Base-by-base conservation (phyloP, 2,888 invertebrate genomes). In the Amphipyra berbera region DNA sequence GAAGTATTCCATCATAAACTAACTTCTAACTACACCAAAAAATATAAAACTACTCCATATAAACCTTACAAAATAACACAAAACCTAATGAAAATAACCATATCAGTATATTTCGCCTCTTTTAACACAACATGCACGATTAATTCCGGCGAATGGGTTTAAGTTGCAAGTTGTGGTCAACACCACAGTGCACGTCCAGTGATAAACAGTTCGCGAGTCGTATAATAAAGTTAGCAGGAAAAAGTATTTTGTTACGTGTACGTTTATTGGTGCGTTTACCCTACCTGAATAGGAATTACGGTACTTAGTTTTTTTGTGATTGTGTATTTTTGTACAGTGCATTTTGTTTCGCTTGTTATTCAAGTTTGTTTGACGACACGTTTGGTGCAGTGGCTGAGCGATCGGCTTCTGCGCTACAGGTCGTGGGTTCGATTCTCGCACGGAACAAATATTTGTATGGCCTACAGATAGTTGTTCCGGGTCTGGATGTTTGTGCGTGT, bases 91-190 rank as follows among this genome's bases (percentile, higher is more conserved):
- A 63, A 70, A 54, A 58, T 68, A 64, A 60, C 68, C 49, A 41
- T 68, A 77, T 71, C 61, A 67, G 63, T 61, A 59, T 60, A 70
- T 73, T 76, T 70, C 61, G 53, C 63, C 62, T 70, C 56, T 78
- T 73, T 78, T 68, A 63, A 50, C 68, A 48, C 48, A 71, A 53
- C 63, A 76, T 60, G 67, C 69, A 50, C 83, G 77, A 81, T 84
- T 84, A 82, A 84, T 82, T 78, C 67, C 61, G 52, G 70, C 54
- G 69, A 82, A 82, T 80, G 68, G 83, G 69, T 68, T 62, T 73
- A 81, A 80, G 75, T 82, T 69, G 61, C 80, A 63, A 72, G 68
- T 74, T 82, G 83, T 50, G 81, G 82, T 82, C 81, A 73, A 64
- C 54, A 57, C 68, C 59, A 76, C 76, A 73, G 70, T 76, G 75